Evolutionary conservation across 2,113 vertebrate genomes (phyloP).

Genomic region (Macrotus californicus): DNA sequence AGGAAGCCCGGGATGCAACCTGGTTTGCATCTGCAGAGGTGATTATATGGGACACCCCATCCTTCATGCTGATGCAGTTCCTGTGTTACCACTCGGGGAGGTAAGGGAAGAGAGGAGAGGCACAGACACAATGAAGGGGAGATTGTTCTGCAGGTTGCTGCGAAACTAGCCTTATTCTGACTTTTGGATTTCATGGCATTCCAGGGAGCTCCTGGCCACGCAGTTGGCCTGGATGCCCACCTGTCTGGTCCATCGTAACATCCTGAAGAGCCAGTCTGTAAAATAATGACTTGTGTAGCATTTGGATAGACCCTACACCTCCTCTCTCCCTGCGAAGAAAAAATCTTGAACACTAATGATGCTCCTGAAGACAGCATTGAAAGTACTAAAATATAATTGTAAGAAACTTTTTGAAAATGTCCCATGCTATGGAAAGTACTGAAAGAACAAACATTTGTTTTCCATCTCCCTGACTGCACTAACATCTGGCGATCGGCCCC

Average conservation of each 20-base stretch:
- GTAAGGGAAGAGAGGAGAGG: not conserved
- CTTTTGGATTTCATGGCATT: slow-evolving; percentile 61
- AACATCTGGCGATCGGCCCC: not conserved
- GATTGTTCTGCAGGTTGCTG: slow-evolving; percentile 71
- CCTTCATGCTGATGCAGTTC: not conserved
- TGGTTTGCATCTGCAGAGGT: not conserved
- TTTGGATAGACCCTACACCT: not conserved
- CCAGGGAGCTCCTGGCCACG: slow-evolving; percentile 41
- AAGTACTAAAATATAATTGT: slow-evolving; percentile 25
- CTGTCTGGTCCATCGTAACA: not conserved
- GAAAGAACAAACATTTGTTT: not conserved
- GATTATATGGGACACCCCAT: not conserved
- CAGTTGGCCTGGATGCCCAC: not conserved
- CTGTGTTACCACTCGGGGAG: not conserved
- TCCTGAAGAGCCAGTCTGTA: not conserved
- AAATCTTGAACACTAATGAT: not conserved
- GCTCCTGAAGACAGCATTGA: not conserved
- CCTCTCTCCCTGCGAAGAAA: not conserved
- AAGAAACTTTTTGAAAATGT: slow-evolving; percentile 25
- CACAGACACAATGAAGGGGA: rapidly evolving
- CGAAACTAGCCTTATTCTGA: slow-evolving; percentile 64
- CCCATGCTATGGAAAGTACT: not conserved
- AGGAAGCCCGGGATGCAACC: not conserved
- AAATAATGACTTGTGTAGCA: rapidly evolving
- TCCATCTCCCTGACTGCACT: not conserved